Conservation (phyloP, 2,888 invertebrate genomes). For the Mylabris sibirica region DNA sequence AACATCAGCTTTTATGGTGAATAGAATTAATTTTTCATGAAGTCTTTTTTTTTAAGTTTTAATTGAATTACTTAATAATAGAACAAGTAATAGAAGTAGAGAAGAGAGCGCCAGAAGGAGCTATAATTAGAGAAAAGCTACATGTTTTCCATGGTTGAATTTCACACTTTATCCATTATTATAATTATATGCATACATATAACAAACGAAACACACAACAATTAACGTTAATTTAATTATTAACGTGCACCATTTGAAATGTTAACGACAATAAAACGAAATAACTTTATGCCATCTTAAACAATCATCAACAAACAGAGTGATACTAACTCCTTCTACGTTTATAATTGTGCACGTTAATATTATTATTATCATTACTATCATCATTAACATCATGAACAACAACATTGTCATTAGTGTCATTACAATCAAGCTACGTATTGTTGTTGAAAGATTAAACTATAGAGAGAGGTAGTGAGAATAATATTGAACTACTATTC, state of each 20-base stretch:
- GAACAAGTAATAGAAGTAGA: neutral
- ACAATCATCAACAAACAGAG: slow-evolving; percentile 17
- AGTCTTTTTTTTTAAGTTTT: neutral
- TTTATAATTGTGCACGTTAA: slow-evolving; percentile 16
- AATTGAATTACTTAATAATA: neutral
- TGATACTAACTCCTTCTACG: slow-evolving; percentile 17
- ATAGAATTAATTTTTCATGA: neutral
- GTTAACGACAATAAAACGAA: slow-evolving; percentile 26
- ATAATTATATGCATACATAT: neutral
- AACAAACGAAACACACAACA: neutral
- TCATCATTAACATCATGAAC: slow-evolving; percentile 4
- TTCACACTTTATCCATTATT: slow-evolving; percentile 7
- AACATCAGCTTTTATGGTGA: too few relatives aligned
- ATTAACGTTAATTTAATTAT: slow-evolving; percentile 22
- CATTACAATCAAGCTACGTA: slow-evolving; percentile 26
- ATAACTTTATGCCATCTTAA: slow-evolving; percentile 24
- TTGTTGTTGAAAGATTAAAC: slow-evolving; percentile 19
- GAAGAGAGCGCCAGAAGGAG: too few relatives aligned
- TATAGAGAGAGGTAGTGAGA: neutral
- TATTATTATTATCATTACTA: slow-evolving; percentile 16
- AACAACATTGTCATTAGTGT: slow-evolving; percentile 15
- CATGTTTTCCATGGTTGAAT: neutral
- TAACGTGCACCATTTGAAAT: slow-evolving; percentile 24
- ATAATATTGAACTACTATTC: slow-evolving; percentile 16
- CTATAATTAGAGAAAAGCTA: neutral